A percentile compares a stretch with the other conserved stretches of the same genome.
Evolutionary conservation across 2,888 invertebrate species (phyloP).

Genomic region (Hipparchia semele): DNA sequence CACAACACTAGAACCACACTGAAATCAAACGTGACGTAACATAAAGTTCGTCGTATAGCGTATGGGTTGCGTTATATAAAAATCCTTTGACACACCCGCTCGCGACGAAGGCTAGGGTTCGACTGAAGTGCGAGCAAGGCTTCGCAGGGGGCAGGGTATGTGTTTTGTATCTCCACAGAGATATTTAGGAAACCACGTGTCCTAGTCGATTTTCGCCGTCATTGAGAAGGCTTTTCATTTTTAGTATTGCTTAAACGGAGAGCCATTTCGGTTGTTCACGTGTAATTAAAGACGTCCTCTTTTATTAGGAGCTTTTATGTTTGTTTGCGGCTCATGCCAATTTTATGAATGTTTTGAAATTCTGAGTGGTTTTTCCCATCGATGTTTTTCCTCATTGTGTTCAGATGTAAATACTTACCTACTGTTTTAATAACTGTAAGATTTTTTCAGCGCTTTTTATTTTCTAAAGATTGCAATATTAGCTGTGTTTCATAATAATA

Average conservation of each 20-base stretch:
- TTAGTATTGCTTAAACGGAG: conserved; percentile 64
- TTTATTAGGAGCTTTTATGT: neutral
- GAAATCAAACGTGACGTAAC: conserved; percentile 71
- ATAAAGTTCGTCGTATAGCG: conserved; percentile 53
- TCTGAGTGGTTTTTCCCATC: neutral
- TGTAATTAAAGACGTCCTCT: conserved; percentile 15
- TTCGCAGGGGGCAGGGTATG: conserved; percentile 62
- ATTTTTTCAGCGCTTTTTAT: no score
- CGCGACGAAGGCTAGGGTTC: conserved; percentile 57
- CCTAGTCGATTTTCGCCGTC: conserved; percentile 72
- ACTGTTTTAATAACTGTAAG: no score
- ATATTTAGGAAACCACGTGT: conserved; percentile 74
- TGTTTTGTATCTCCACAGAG: conserved; percentile 72
- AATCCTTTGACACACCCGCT: conserved; percentile 50
- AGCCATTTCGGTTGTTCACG: conserved; percentile 41
- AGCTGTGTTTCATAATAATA: no score
- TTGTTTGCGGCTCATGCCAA: neutral
- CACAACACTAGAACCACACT: conserved; percentile 67
- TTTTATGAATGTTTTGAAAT: conserved; percentile 1
- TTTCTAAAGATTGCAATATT: no score
- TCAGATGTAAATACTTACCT: neutral
- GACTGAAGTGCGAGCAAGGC: conserved; percentile 57
- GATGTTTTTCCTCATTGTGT: neutral
- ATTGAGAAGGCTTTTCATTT: conserved; percentile 55
- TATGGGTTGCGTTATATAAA: neutral